These are phyloP conservation scores for Phengaris alcon DNA, from an alignment of 2,888 invertebrate genomes.

Conservation along the genomic window DNA sequence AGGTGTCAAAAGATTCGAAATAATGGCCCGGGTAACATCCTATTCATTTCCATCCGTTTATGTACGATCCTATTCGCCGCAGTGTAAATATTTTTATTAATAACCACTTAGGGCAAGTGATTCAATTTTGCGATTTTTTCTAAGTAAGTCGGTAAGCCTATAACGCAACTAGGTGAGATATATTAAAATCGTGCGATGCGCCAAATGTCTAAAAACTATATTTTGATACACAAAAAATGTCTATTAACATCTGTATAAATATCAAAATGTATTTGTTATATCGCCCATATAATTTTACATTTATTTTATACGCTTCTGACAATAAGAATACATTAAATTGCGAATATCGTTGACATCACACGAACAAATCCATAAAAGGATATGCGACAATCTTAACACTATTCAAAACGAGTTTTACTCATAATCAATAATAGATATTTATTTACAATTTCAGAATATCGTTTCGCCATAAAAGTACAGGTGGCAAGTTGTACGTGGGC, in stretches of 20 bases:
- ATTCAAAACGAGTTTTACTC: constrained; percentile 7
- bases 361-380: not conserved
- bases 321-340: not conserved
- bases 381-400: constrained; percentile 12
- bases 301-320: not conserved
- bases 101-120: too few relatives aligned
- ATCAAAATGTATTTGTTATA: not conserved
- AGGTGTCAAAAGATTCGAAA: too few relatives aligned
- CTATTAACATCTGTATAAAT: not conserved
- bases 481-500: constrained; percentile 20
- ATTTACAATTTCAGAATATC: constrained; percentile 12
- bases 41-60: too few relatives aligned
- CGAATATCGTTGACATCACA: not conserved
- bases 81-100: too few relatives aligned
- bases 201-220: not conserved
- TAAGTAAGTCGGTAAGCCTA: too few relatives aligned
- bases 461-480: constrained; percentile 20
- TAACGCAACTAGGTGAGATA: too few relatives aligned
- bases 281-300: not conserved
- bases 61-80: too few relatives aligned
- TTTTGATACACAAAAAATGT: not conserved
- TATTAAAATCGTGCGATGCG: not conserved
- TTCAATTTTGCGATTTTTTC: too few relatives aligned
- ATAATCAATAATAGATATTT: constrained; percentile 16
- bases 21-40: too few relatives aligned